A percentile compares a stretch with the other conserved stretches of the same genome.
Conservation (phyloP, 2,113 vertebrate species). For the Pluvialis apricaria region DNA sequence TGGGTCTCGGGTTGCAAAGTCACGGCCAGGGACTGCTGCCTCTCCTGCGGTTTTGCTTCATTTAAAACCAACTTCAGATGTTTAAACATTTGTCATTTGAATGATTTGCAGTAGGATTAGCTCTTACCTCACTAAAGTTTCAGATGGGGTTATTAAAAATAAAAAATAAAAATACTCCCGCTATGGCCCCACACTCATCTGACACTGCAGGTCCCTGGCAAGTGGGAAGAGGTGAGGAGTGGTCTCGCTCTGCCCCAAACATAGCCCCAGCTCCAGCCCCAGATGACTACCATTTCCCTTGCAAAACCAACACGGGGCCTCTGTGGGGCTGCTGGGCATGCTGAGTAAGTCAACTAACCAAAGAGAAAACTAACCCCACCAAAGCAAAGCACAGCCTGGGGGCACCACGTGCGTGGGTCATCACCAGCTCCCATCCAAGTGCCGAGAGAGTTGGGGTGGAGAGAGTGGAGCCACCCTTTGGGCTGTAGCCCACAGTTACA, state of each 20-base stretch:
- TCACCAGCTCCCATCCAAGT: not conserved
- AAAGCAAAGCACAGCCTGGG: not conserved
- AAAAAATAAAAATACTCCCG: not conserved
- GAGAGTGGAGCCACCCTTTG: not conserved
- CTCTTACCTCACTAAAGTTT: not conserved
- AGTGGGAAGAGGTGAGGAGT: not conserved
- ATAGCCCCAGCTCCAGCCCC: not conserved
- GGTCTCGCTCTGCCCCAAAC: not conserved
- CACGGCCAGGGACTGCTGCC: not conserved
- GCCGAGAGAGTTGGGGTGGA: rapidly evolving
- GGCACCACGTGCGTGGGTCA: rapidly evolving
- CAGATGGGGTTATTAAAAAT: not conserved
- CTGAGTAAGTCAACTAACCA: not conserved
- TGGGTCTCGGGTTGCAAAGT: not conserved
- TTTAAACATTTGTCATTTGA: not conserved
- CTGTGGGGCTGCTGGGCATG: not conserved
- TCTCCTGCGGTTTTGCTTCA: not conserved
- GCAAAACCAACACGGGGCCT: not conserved
- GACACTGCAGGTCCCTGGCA: not conserved
- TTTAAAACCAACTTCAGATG: not conserved
- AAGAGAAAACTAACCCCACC: not conserved
- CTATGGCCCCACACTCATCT: not conserved
- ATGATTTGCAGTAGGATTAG: not conserved
- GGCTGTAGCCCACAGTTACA: not conserved
- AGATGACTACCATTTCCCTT: not conserved